phyloP scores from a whole-genome alignment of 1,140 invertebrate genomes.

The Drosophila lini region DNA sequence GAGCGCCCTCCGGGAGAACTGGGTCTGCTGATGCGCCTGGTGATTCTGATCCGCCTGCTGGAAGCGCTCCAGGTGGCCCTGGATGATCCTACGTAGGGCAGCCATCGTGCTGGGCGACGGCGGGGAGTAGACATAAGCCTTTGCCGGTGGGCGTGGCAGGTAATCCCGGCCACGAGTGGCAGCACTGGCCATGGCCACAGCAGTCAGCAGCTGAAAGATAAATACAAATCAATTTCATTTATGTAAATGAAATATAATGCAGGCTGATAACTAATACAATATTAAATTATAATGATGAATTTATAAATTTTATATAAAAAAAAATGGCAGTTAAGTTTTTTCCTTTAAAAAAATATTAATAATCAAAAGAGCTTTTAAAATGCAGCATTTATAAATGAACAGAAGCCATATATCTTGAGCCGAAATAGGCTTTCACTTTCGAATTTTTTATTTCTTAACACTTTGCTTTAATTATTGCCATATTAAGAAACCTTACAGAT shows the following conservation, averaged over 20 bases:
- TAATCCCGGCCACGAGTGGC: slow-evolving; percentile 46
- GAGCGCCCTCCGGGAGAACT: slow-evolving; percentile 31
- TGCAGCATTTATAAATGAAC: neutral
- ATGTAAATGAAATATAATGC: neutral
- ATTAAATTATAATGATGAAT: neutral
- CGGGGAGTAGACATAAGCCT: slow-evolving; percentile 47
- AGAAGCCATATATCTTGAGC: neutral
- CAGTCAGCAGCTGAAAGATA: slow-evolving; percentile 59
- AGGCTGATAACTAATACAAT: neutral
- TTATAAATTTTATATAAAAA: neutral
- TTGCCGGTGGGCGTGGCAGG: slow-evolving; percentile 45
- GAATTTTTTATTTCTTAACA: neutral
- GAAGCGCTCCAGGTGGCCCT: slow-evolving; percentile 65
- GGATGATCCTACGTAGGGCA: slow-evolving; percentile 59
- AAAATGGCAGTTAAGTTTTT: neutral
- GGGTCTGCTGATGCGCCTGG: neutral
- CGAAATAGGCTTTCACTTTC: neutral
- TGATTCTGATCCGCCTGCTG: slow-evolving; percentile 49
- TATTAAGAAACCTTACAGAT: neutral
- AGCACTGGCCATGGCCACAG: slow-evolving; percentile 40
- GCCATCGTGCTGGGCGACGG: slow-evolving; percentile 54
- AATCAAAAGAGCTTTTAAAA: neutral
- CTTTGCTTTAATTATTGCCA: neutral
- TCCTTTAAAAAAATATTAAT: too few relatives aligned
- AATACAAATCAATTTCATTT: slow-evolving; percentile 15